Evolutionary conservation across 2,888 invertebrate species (phyloP), one percentile per base, ranked within the genome.

Genomic region (Terebella lapidaria): DNA sequence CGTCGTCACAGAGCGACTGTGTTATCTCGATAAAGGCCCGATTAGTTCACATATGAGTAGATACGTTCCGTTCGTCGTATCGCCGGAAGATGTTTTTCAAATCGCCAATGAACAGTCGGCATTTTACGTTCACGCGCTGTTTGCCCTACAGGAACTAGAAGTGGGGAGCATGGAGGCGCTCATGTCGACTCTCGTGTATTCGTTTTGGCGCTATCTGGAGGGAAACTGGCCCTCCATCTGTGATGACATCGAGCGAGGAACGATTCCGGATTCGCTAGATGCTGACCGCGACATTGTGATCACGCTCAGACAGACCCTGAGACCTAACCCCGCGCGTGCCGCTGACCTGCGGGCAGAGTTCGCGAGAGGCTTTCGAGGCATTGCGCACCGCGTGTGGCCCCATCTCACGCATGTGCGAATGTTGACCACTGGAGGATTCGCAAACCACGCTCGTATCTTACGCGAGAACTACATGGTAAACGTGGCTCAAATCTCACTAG

Each of bases 361-460:
- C 42, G 20, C 20, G 18, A 3, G 4, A 4, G 63, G 65, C 3
- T 66, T 67, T n/a, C 65, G 68, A 2, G 74, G 76, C n/a, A 62
- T 70, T 10, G 64, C 68, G 0, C 52, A 35, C 27, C 51, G 61
- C 22, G 56, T 71, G 20, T 70, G 70, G 70, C 69, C 70, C 4
- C 27, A 54, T 2, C 29, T 71, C 25, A 28, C 22, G 22, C 56
- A 54, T 24, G 68, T 65, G 2, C 27, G 61, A 3, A 68, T 68
- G 65, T 47, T 68, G 2, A 61, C 58, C 25, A 65, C 66, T 1
- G 70, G 70, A 1, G 52, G 58, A 1, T 71, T 69, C 46, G 62
- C 58, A 10, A 56, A 56, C 30, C 55, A 66, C 57, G 65, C 65
- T 1, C 29, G 55, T 2, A 22, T 55, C 18, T 27, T 68, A 53